Evolutionary conservation across 2,113 vertebrate genomes (phyloP), one percentile per base, ranked within the genome.

Genomic region (Dipodomys stephensi): DNA sequence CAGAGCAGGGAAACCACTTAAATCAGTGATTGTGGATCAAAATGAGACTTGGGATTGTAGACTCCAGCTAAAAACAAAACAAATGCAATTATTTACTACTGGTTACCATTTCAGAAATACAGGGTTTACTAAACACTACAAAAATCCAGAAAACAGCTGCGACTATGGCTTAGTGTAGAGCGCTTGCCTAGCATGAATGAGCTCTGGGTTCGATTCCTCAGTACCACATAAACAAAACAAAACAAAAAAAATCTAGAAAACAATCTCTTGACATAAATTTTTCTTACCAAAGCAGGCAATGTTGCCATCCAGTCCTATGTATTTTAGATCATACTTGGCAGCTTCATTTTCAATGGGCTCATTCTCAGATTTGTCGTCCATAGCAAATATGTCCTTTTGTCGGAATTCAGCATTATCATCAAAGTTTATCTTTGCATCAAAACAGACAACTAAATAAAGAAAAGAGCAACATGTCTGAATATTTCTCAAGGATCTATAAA

Each of bases 401-500:
- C 99, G 98, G 96, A 99, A 99, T 98, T 99, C 99, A 0, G 99
- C 99, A 0, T 99, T 99, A 98, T 99, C 99, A 78, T 99, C 99
- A 88, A 99, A 99, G 98, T 99, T 99, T 98, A 99, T 99, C 98
- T 99, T 99, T 91, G 99, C 99, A 97, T 99, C 99, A 95, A 99
- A 99, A 97, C 99, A 99, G 95, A 99, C 99, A 97, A 99, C 99
- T 99, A 92, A 69, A 96, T 83, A 85, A 92, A 96, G 84, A 87
- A 79, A 94, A 94, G 93, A 92, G 25, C 25, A 84, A 87, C 60
- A 94, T 1, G 86, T 0, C 3, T 74, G 86, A 16, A 30, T 0
- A 88, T 79, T 30, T 82, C 44, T n/a, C 32, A 15, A 90, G 22
- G 7, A 77, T 95, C 68, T 64, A 49, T n/a, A 89, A 68, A 23